These are phyloP conservation scores for Stramonita haemastoma DNA, from an alignment of 2,888 invertebrate species.

Conservation along the genomic window DNA sequence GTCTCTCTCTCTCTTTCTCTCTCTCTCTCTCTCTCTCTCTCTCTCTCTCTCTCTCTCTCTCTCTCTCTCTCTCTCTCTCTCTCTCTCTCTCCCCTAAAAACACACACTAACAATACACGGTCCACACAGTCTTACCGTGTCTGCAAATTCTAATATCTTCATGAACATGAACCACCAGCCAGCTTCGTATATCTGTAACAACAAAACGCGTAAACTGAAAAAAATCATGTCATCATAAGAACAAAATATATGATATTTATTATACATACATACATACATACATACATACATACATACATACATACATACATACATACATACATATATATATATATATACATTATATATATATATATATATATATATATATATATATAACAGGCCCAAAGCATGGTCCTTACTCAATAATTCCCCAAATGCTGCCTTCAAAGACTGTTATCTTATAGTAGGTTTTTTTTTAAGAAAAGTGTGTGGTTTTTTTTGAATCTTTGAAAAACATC, in stretches of 20 bases:
- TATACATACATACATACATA: background rate
- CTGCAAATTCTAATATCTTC: slow-evolving; percentile 74
- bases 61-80: background rate
- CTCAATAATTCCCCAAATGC: too few species aligned
- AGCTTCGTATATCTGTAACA: slow-evolving; percentile 69
- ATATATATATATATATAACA: too few species aligned
- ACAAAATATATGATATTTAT: too few species aligned
- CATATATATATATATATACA: background rate
- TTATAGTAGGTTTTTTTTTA: too few species aligned
- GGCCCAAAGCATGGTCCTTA: too few species aligned
- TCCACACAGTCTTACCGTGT: slow-evolving; percentile 68
- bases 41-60: background rate
- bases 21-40: background rate
- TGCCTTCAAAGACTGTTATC: too few species aligned
- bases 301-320: slow-evolving; percentile 11
- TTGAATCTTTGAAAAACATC: too few species aligned
- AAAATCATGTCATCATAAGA: too few species aligned
- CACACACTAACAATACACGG: background rate
- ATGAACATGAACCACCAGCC: slow-evolving; percentile 75
- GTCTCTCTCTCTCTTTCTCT: background rate
- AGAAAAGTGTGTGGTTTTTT: too few species aligned
- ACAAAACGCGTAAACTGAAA: background rate
- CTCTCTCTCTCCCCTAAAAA: background rate
- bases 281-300: background rate
- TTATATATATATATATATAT: too few species aligned